Percentiles rank a stretch among this genome's conserved stretches.
phyloP scores from a whole-genome alignment of 2,888 invertebrate genomes.

The Sipunculus nudus region DNA sequence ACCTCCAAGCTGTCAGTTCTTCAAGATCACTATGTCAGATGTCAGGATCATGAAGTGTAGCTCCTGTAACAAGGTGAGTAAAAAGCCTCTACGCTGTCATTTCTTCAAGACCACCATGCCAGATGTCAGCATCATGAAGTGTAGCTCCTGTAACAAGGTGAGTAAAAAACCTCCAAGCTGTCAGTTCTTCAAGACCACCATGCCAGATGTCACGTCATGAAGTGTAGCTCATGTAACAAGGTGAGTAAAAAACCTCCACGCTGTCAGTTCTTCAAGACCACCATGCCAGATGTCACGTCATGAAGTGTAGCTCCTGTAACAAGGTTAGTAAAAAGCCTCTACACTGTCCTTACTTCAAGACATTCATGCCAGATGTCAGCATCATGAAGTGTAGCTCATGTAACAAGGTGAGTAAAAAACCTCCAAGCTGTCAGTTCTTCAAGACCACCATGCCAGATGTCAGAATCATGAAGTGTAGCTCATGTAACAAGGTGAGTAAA shows the following conservation, averaged over 20 bases:
- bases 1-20: conserved; percentile 56
- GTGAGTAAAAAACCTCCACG: too few species aligned
- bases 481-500: conserved; percentile 83
- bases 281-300: too few species aligned
- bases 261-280: too few species aligned
- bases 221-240: too few species aligned
- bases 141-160: conserved; percentile 89
- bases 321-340: too few species aligned
- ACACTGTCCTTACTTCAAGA: conserved; percentile 83
- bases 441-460: conserved; percentile 93
- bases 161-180: conserved; percentile 33
- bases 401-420: conserved; percentile 76
- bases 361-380: conserved; percentile 91
- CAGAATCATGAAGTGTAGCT: conserved; percentile 84
- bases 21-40: too few species aligned
- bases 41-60: too few species aligned
- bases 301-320: too few species aligned
- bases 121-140: conserved; percentile 87
- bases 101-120: conserved; percentile 92
- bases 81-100: conserved; percentile 78
- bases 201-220: too few species aligned
- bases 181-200: too few species aligned
- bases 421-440: conserved; percentile 71
- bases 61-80: too few species aligned
- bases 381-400: conserved; percentile 88